Evolutionary conservation across 2,113 vertebrate species (phyloP).

Genomic region (Sinocyclocheilus anshuiensis): DNA sequence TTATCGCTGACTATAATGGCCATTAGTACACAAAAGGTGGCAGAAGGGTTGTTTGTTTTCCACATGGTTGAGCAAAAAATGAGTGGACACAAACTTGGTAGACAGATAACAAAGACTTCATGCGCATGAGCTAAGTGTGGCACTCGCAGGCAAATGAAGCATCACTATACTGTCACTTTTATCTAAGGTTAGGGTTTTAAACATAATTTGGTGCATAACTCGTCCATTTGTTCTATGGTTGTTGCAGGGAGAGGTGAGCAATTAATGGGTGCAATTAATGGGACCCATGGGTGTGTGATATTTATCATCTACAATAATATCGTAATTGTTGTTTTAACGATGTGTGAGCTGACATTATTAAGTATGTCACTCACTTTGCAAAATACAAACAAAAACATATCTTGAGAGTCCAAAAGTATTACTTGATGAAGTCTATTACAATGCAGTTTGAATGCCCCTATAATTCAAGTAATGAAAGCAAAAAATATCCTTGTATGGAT

Average conservation of each 20-base stretch:
- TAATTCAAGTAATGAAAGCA: too few relatives aligned
- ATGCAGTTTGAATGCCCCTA: background rate
- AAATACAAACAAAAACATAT: background rate
- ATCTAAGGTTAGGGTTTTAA: background rate
- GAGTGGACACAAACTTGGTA: slow-evolving; percentile 30
- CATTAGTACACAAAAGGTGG: slow-evolving; percentile 40
- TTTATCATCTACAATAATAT: too few relatives aligned
- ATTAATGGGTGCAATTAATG: background rate
- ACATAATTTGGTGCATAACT: background rate
- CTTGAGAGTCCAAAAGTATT: background rate
- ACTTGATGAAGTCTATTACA: background rate
- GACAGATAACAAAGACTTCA: slow-evolving; percentile 14
- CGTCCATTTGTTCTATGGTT: background rate
- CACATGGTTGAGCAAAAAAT: slow-evolving; percentile 39
- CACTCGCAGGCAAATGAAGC: too few relatives aligned
- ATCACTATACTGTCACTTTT: background rate
- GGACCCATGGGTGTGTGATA: too few relatives aligned
- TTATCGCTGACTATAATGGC: slow-evolving; percentile 51
- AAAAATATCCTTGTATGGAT: too few relatives aligned
- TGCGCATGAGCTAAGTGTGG: background rate
- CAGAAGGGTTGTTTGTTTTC: slow-evolving; percentile 37
- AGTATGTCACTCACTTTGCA: too few relatives aligned
- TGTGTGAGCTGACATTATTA: too few relatives aligned
- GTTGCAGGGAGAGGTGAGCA: background rate
- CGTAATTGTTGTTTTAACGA: too few relatives aligned